A percentile compares a stretch with the other conserved stretches of the same genome.
Conservation (phyloP, 2,113 vertebrate genomes). For the Phaethon lepturus region DNA sequence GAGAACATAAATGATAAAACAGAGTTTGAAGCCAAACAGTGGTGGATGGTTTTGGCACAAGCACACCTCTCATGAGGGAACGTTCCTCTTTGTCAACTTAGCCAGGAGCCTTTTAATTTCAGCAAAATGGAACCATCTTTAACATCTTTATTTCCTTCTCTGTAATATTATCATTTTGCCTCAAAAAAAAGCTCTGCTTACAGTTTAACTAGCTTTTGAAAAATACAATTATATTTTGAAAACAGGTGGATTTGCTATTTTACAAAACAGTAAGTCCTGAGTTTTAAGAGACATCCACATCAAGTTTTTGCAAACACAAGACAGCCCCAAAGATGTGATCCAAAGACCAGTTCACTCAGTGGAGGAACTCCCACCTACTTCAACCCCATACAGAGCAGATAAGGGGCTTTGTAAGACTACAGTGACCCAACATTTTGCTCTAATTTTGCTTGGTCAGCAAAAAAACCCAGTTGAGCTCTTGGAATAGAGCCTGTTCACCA, state of each 20-base stretch:
- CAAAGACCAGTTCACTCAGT: background rate
- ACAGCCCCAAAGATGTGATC: background rate
- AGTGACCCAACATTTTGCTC: background rate
- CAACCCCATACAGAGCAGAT: fast-evolving
- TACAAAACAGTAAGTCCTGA: background rate
- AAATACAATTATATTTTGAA: background rate
- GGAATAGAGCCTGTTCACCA: background rate
- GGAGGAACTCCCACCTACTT: background rate
- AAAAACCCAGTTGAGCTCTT: background rate
- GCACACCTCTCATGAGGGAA: background rate
- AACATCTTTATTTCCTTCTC: slow-evolving; percentile 16
- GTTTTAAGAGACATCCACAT: background rate
- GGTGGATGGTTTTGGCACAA: background rate
- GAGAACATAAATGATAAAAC: slow-evolving; percentile 13
- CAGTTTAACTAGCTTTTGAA: background rate
- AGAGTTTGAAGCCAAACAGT: slow-evolving; percentile 6
- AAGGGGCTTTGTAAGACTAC: background rate
- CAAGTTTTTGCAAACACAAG: background rate
- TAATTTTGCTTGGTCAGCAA: background rate
- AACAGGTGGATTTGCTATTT: background rate
- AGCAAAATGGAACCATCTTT: background rate
- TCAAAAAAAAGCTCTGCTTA: background rate
- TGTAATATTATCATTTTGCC: fast-evolving
- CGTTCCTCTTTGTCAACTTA: background rate
- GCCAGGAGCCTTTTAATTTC: slow-evolving; percentile 57